Evolutionary conservation across 2,888 invertebrate species (phyloP), one percentile per base, ranked within the genome.

Genomic region (Caenorhabditis angaria): DNA sequence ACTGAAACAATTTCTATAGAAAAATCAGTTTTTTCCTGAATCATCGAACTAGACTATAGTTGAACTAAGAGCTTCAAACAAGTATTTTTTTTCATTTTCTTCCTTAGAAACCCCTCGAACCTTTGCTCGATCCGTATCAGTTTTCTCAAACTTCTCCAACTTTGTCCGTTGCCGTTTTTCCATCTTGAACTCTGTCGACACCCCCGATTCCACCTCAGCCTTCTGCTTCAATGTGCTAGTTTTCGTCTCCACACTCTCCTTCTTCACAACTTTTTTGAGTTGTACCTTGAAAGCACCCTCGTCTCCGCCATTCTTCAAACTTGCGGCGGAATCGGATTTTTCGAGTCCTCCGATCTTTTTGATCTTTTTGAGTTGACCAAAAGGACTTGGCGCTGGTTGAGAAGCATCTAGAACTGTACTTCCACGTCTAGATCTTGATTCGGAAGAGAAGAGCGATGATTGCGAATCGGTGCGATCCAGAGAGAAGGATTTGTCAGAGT

Each of bases 211-310:
- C 50, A 54, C 59, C 54, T 62, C 70, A 51, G 67, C 66, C 61
- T 72, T 74, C 50, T 74, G 69, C 27, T 65, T 66, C 48, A 61
- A 41, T 18, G 41, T 25, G 53, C 50, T 64, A 8, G 50, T 56
- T 12, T 62, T 25, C 55, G 56, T 50, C 54, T 70, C 64, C 54
- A 57, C 75, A 28, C 67, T 59, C 25, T 81, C 83, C 41, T 76
- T 77, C 61, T 82, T 82, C 20, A 69, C 72, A 12, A 82, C 81
- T 59, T 79, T 84, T 67, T 85, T 85, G 67, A 84, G 71, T 61
- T 81, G 79, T 27, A 83, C 76, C 59, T 78, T 66, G 64, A 70
- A 70, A 24, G 50, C 72, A 55, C 59, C 71, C 20, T 68, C 65
- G 51, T 28, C 60, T 61, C 28, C 57, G 10, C 22, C 65, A 56